phyloP scores from a whole-genome alignment of 2,797 vertebrate species.

The Lagorchestes hirsutus region DNA sequence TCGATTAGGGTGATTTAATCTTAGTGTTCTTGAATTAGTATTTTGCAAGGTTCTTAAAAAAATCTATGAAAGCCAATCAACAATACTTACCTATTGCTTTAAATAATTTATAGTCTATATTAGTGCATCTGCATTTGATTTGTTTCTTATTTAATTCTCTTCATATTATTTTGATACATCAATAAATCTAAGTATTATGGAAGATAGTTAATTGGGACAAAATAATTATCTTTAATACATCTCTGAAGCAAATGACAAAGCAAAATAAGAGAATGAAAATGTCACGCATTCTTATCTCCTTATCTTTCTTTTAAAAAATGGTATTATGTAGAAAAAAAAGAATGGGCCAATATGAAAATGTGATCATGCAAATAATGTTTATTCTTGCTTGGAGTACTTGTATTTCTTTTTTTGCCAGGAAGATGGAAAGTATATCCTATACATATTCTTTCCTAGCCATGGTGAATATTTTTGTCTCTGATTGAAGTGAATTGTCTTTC shows the following conservation, averaged over 20 bases:
- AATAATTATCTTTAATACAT: constrained; percentile 70
- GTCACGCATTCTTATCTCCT: neutral
- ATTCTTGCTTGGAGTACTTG: neutral
- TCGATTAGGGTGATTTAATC: constrained; percentile 45
- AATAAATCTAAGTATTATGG: constrained; percentile 73
- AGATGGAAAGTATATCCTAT: neutral
- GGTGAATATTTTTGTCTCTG: neutral
- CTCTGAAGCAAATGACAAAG: constrained; percentile 58
- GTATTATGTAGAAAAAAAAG: neutral
- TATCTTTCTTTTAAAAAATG: neutral
- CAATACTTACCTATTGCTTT: constrained; percentile 65
- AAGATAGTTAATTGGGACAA: constrained; percentile 65
- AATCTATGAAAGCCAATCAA: constrained; percentile 55
- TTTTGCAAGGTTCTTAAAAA: neutral
- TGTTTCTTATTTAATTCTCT: constrained; percentile 30
- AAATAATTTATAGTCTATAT: constrained; percentile 64
- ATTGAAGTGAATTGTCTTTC: neutral
- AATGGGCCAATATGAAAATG: neutral
- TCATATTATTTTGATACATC: constrained; percentile 17
- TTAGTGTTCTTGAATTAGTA: constrained; percentile 9
- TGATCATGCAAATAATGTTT: neutral
- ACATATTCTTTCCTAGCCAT: neutral
- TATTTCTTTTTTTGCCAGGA: neutral
- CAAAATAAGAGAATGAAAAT: constrained; percentile 35
- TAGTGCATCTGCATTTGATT: constrained; percentile 69